Base-by-base conservation (phyloP, 2,888 invertebrate genomes). In the Tineola bisselliella region DNA sequence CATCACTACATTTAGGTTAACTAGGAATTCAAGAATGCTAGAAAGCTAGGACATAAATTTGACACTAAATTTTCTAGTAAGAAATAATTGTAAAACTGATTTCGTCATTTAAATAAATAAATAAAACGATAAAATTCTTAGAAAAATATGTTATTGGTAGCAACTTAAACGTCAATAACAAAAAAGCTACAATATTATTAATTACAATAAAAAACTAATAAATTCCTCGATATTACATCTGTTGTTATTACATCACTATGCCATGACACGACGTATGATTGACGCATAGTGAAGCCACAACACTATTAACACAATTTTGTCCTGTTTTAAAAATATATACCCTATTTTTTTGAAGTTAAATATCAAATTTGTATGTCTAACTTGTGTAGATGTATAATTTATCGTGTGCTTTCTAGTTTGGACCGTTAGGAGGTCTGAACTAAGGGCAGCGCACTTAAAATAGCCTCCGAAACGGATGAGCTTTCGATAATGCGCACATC, bases 401-500 rank as follows among this genome's bases (percentile, higher is more conserved):
- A 48, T 5, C 13, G 15, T 44, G 25, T 38, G 10, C 38, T 38
- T 38, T 38, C 38, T 54, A 18, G 25, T 54, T 12, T 25, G 25
- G 6, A 54, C 54, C 19, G 54, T 54, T 54, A 18, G 10, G 11
- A 54, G 52, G 6, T 54, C 54, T 12, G 25, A 54, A 19, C 25
- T 25, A 48, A 54, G 54, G 54, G 54, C 54, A 54, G 54, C 17
- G 54, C 54, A 54, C 54, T 54, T 54, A 54, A 54, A 54, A 54
- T n/a, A 25, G 44, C 44, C 44, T 44, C 44, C n/a, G 8, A 48
- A 48, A 48, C 48, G 18, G 48, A 48, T 15, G 15, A n/a, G 18
- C 13, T 15, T 48, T 48, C 48, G 15, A 75, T 79, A 76, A 75
- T 71, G 73, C 70, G 75, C 75, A 76, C 80, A 79, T 73, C 80